Evolutionary conservation across 2,888 invertebrate genomes (phyloP).

Genomic region (Agriotes lineatus): DNA sequence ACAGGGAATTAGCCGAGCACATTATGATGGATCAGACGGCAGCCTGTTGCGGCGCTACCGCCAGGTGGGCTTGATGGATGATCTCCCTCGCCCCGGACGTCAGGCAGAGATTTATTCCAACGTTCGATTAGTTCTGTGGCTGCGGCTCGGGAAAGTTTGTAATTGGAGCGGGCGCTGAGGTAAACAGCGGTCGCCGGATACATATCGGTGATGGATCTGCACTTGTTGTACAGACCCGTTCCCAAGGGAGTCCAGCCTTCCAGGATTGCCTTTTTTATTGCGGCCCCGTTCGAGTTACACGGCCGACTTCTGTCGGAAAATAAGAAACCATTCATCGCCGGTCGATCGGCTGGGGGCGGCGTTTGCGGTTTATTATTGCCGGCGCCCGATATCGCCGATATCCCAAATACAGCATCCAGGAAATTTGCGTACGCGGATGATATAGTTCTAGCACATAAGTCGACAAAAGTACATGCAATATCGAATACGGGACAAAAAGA

Average conservation of each 20-base stretch:
- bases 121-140: conserved; percentile 54
- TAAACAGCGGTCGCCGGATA: conserved; percentile 51
- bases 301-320: conserved; percentile 37
- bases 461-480: too few species aligned
- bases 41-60: conserved; percentile 45
- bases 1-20: conserved; percentile 38
- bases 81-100: conserved; percentile 41
- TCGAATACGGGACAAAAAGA: too few species aligned
- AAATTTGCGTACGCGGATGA: too few species aligned
- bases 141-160: conserved; percentile 51
- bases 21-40: conserved; percentile 49
- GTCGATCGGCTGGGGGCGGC: neutral
- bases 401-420: too few species aligned
- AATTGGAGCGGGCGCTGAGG: conserved; percentile 51
- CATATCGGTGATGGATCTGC: conserved; percentile 50
- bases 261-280: conserved; percentile 40
- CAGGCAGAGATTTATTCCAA: conserved; percentile 50
- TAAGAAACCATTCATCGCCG: conserved; percentile 26
- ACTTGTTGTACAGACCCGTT: conserved; percentile 41
- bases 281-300: conserved; percentile 26
- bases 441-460: too few species aligned
- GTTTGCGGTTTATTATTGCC: conserved; percentile 20
- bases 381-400: conserved; percentile 12
- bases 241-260: conserved; percentile 30
- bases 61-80: conserved; percentile 49